Percentiles rank a stretch among this genome's conserved stretches.
phyloP scores from a whole-genome alignment of 2,113 vertebrate genomes.

The Myiozetetes cayanensis region DNA sequence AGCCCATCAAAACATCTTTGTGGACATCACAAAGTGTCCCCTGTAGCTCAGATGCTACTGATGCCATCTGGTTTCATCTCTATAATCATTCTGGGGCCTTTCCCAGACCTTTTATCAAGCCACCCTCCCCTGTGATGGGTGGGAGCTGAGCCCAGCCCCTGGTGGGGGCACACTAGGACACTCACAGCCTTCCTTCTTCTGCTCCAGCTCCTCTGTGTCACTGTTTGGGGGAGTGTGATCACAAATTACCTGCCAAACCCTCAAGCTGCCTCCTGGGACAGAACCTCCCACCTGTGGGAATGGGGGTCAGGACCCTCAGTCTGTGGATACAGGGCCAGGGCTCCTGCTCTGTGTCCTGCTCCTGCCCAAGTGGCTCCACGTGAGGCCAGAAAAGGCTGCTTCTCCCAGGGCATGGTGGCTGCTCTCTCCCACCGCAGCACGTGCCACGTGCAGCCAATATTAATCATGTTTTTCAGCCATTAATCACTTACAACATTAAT shows the following conservation, averaged over 20 bases:
- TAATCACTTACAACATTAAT: constrained; percentile 43
- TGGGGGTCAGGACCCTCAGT: neutral
- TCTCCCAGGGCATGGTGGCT: neutral
- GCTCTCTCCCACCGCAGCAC: neutral
- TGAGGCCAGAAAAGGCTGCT: fast-evolving
- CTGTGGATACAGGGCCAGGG: fast-evolving
- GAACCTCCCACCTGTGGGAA: neutral
- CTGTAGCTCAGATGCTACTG: neutral
- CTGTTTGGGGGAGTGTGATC: neutral
- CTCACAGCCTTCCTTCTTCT: neutral
- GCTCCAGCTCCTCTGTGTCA: neutral
- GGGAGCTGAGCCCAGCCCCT: neutral
- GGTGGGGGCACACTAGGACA: neutral
- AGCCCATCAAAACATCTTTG: neutral
- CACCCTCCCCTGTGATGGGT: neutral
- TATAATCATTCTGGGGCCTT: neutral
- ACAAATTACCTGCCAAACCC: neutral
- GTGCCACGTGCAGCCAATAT: neutral
- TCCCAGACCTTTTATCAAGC: neutral
- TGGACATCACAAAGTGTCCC: neutral
- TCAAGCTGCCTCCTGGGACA: neutral
- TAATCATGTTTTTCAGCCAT: neutral
- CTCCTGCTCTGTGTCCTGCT: neutral
- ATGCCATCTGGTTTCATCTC: neutral
- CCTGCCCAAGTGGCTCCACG: neutral